Percentiles rank a stretch among this genome's conserved stretches.
Conservation (phyloP, 2,797 vertebrate species). For the Selene dorsalis region DNA sequence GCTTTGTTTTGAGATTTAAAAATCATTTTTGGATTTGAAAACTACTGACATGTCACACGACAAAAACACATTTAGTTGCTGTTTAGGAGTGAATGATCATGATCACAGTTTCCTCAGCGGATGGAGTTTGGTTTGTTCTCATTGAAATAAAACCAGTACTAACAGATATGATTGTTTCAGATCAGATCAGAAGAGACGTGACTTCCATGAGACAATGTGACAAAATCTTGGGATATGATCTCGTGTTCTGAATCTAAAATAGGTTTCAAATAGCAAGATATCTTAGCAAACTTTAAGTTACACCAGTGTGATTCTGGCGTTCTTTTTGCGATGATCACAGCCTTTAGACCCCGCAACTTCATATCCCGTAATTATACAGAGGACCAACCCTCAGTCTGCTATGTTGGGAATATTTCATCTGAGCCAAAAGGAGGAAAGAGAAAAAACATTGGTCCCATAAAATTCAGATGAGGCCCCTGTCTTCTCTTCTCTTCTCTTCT, state of each 20-base stretch:
- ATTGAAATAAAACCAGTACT: background rate
- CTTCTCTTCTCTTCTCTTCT: constrained; percentile 28
- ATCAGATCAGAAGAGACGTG: background rate
- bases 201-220: background rate
- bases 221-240: background rate
- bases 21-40: background rate
- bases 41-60: background rate
- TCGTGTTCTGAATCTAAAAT: constrained; percentile 21
- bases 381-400: constrained; percentile 59
- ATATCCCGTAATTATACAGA: constrained; percentile 57
- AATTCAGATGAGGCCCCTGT: constrained; percentile 54
- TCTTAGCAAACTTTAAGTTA: constrained; percentile 7
- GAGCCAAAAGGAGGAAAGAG: constrained; percentile 46
- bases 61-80: background rate
- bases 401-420: constrained; percentile 52
- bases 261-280: background rate
- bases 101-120: background rate
- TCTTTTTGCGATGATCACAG: constrained; percentile 46
- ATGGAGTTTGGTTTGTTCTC: background rate
- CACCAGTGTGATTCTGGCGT: constrained; percentile 16
- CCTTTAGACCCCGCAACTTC: constrained; percentile 48
- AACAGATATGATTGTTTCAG: too few relatives aligned
- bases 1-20: background rate
- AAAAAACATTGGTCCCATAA: constrained; percentile 49
- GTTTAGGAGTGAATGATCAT: background rate